These are phyloP conservation scores for Pseudotriccus pelzelni DNA, from an alignment of 2,797 vertebrate genomes.

Conservation along the genomic window DNA sequence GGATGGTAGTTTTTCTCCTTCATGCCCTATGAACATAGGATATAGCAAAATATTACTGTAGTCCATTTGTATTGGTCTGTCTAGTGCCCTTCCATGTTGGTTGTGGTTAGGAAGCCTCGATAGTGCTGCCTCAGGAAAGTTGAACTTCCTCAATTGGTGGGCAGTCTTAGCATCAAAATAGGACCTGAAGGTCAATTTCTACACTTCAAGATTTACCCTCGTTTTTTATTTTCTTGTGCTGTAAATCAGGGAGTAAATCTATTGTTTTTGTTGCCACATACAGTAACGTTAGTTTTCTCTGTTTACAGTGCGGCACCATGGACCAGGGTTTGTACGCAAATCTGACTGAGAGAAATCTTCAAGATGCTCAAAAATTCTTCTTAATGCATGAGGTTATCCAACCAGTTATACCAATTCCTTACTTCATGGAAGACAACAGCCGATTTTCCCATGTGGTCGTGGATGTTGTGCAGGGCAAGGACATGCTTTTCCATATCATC, in stretches of 20 bases:
- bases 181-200: neutral
- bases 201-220: neutral
- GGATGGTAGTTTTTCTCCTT: neutral
- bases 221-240: neutral
- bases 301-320: constrained; percentile 88
- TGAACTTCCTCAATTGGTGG: neutral
- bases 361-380: constrained; percentile 95
- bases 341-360: constrained; percentile 92
- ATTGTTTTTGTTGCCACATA: neutral
- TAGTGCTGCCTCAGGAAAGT: neutral
- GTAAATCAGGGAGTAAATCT: neutral
- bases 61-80: neutral
- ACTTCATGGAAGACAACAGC: constrained; percentile 95
- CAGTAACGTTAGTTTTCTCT: neutral
- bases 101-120: neutral
- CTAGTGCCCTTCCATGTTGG: neutral
- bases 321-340: constrained; percentile 93
- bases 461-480: constrained; percentile 95
- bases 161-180: neutral
- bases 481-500: constrained; percentile 92
- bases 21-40: neutral
- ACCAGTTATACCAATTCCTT: constrained; percentile 86
- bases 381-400: constrained; percentile 96
- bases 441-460: constrained; percentile 93
- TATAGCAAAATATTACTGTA: neutral